phyloP scores from a whole-genome alignment of 2,888 invertebrate genomes.

The Drosophila phalerata region DNA sequence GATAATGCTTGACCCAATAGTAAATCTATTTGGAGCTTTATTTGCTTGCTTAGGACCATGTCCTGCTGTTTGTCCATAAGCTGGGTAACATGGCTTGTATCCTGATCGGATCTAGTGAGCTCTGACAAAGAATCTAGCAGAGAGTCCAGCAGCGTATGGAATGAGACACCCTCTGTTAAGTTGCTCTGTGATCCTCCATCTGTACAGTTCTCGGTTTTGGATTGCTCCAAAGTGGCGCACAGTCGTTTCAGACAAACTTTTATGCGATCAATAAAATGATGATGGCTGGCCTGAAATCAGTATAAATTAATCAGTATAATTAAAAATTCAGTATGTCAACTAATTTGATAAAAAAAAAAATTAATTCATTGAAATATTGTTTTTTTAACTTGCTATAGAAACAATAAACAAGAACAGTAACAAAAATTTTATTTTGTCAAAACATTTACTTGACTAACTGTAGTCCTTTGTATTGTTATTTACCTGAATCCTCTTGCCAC shows the following conservation, averaged over 20 bases:
- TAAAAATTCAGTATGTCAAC: neutral
- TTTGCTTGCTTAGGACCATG: constrained; percentile 69
- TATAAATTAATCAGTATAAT: neutral
- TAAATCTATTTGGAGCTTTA: constrained; percentile 77
- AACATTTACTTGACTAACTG: neutral
- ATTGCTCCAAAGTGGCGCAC: constrained; percentile 13
- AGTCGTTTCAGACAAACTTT: constrained; percentile 82
- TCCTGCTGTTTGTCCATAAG: constrained; percentile 16
- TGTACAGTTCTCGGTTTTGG: neutral
- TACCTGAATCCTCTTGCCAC: constrained; percentile 68
- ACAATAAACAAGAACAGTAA: neutral
- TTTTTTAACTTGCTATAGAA: no score
- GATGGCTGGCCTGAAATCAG: constrained; percentile 72
- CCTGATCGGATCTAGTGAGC: constrained; percentile 71
- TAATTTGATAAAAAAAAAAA: no score
- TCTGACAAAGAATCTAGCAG: constrained; percentile 74
- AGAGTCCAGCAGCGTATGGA: constrained; percentile 78
- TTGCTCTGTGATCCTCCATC: neutral
- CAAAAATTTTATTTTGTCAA: neutral
- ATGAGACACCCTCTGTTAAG: constrained; percentile 68
- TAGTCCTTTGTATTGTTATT: neutral
- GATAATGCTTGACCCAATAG: constrained; percentile 82
- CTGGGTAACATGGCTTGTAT: constrained; percentile 9
- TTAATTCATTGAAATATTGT: no score
- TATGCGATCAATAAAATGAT: constrained; percentile 84